Percentiles rank a stretch among this genome's conserved stretches.
Conservation (phyloP, 2,113 vertebrate species). For the Melanotaenia duboulayi region DNA sequence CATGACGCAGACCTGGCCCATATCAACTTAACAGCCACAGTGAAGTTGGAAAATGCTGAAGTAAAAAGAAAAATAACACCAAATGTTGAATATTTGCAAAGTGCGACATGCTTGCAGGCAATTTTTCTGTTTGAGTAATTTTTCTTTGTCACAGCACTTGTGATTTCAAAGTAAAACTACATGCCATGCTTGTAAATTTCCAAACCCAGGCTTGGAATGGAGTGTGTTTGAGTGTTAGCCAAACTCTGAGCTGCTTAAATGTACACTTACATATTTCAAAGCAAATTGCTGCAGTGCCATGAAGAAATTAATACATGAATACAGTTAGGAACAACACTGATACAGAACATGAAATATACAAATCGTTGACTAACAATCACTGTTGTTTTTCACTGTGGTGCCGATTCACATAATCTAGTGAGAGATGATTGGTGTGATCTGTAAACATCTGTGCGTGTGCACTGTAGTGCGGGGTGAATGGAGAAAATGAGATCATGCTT, state of each 20-base stretch:
- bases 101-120: constrained; percentile 14
- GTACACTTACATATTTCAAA: background rate
- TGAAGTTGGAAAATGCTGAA: constrained; percentile 1
- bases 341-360: background rate
- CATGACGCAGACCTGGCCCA: constrained; percentile 19
- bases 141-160: background rate
- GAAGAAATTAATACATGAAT: background rate
- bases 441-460: constrained; percentile 5
- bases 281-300: constrained; percentile 1
- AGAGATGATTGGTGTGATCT: constrained; percentile 39
- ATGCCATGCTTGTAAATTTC: constrained; percentile 48
- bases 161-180: constrained; percentile 24
- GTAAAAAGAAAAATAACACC: background rate
- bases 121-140: background rate
- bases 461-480: constrained; percentile 10
- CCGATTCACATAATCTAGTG: constrained; percentile 37
- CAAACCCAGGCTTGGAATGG: constrained; percentile 21
- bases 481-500: constrained; percentile 61
- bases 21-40: background rate
- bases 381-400: constrained; percentile 19
- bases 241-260: background rate
- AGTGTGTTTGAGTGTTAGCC: constrained; percentile 8
- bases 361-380: background rate
- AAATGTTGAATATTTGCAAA: background rate
- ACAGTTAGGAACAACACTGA: constrained; percentile 1